Base-by-base conservation (phyloP, 1,140 invertebrate genomes). In the Grapholita molesta region DNA sequence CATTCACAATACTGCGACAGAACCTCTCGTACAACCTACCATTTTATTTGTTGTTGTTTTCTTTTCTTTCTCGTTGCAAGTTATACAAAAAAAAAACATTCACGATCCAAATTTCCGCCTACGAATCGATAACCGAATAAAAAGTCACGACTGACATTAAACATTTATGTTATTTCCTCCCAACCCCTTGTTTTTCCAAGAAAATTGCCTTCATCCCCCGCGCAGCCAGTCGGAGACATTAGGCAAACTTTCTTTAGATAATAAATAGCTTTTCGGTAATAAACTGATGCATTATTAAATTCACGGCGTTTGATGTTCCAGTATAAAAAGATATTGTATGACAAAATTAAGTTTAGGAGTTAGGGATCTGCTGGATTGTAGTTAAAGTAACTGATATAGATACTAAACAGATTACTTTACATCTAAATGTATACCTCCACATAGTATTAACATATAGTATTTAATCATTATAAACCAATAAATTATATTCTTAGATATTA, bases 231-330 rank as follows among this genome's bases (percentile, higher is more conserved):
- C 75, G 73, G n/a, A 79, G 72, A 70, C 76, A 78, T 74, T 73
- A 35, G 38, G 74, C 70, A 78, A 74, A 78, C 74, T 78, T 77
- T 72, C 73, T 71, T 75, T 75, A 23, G 69, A 72, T 73, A 72
- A 72, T 72, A 81, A 81, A 82, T 75, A 79, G 68, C 78, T 74
- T 81, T 79, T 76, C 55, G 68, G 72, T 81, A 80, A 84, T 79
- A 82, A 84, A 80, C 73, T 72, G 75, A 79, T 84, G 79, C 80
- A 84, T 83, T 84, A 86, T 84, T 84, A 85, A 85, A 76, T 81
- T 78, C 70, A 53, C 70, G 57, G 71, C 73, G 76, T 85, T 83
- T 86, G 82, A 86, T 83, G 77, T 83, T 38, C 67, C 67, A 70
- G 72, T 72, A 76, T 78, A 78, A 79, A 75, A 76, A 38, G 66